Conservation (phyloP, 2,888 invertebrate species). For the Melieria crassipennis region DNA sequence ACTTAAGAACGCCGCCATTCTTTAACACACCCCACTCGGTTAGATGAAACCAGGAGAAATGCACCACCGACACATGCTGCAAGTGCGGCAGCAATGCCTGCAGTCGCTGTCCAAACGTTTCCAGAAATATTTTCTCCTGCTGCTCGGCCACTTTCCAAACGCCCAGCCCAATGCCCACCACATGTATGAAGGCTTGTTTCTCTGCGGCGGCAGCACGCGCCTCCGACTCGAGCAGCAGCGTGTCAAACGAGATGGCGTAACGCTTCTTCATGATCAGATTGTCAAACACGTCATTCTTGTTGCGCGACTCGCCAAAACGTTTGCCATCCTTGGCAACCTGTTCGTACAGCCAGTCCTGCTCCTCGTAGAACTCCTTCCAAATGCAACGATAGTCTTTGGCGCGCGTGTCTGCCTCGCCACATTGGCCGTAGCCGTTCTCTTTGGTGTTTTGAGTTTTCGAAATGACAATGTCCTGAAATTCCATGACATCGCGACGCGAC, state of each 20-base stretch:
- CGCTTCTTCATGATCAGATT: constrained; percentile 64
- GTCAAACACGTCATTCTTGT: constrained; percentile 59
- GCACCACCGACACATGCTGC: constrained; percentile 71
- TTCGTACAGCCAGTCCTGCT: constrained; percentile 49
- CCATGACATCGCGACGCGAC: constrained; percentile 67
- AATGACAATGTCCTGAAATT: constrained; percentile 68
- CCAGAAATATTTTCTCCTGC: constrained; percentile 72
- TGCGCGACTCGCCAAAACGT: constrained; percentile 55
- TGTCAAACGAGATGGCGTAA: constrained; percentile 70
- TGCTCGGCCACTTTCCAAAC: constrained; percentile 73
- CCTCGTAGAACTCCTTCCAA: constrained; percentile 55
- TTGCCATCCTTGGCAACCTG: constrained; percentile 48
- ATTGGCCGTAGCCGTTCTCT: constrained; percentile 66
- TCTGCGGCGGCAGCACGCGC: constrained; percentile 67
- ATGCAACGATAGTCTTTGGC: constrained; percentile 52
- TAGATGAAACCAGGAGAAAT: constrained; percentile 73
- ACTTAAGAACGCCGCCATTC: constrained; percentile 63
- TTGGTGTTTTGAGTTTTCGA: constrained; percentile 67
- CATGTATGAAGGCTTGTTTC: constrained; percentile 71
- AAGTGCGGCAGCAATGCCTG: constrained; percentile 67
- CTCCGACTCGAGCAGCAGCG: constrained; percentile 72
- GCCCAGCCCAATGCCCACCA: constrained; percentile 75
- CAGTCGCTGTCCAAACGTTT: constrained; percentile 73
- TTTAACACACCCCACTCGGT: constrained; percentile 66
- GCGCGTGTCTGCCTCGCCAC: constrained; percentile 33